These are phyloP conservation scores for Abscondita cerata DNA, from an alignment of 2,888 invertebrate species.

Conservation along the genomic window DNA sequence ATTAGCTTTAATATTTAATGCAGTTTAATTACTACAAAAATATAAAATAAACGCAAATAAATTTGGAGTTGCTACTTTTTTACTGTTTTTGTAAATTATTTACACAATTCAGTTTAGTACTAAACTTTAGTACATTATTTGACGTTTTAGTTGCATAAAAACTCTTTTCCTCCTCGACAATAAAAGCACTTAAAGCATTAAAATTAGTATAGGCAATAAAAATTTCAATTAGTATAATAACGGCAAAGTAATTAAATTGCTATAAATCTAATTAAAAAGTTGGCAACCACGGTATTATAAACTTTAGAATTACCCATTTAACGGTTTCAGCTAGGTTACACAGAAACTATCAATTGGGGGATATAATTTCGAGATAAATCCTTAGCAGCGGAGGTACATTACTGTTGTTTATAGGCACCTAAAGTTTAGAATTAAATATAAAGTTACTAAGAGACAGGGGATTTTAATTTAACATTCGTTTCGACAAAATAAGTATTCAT, in stretches of 20 bases:
- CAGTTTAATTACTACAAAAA: no score
- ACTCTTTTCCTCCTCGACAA: conserved; percentile 29
- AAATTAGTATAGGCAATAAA: conserved; percentile 24
- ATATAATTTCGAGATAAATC: conserved; percentile 26
- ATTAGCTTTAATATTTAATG: no score
- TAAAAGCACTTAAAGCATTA: conserved; percentile 10
- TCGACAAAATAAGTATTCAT: conserved; percentile 38
- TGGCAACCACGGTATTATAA: conserved; percentile 20
- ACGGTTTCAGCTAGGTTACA: conserved; percentile 6
- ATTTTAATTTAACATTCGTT: conserved; percentile 37
- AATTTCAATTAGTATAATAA: conserved; percentile 30
- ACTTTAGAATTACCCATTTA: conserved; percentile 13
- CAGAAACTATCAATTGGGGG: conserved; percentile 26
- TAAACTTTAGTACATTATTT: no score
- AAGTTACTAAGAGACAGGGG: conserved; percentile 27
- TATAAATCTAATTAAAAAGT: conserved; percentile 32
- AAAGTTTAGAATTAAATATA: conserved; percentile 33
- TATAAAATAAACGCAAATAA: no score
- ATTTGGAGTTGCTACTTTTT: no score
- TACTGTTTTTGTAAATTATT: no score
- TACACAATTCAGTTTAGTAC: no score
- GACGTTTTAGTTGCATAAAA: conserved; percentile 37
- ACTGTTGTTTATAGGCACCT: conserved; percentile 37
- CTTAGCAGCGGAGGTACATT: conserved; percentile 17
- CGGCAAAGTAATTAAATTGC: conserved; percentile 29